Evolutionary conservation across 2,888 invertebrate genomes (phyloP).

Genomic region (Brachypalpus laphriformis): DNA sequence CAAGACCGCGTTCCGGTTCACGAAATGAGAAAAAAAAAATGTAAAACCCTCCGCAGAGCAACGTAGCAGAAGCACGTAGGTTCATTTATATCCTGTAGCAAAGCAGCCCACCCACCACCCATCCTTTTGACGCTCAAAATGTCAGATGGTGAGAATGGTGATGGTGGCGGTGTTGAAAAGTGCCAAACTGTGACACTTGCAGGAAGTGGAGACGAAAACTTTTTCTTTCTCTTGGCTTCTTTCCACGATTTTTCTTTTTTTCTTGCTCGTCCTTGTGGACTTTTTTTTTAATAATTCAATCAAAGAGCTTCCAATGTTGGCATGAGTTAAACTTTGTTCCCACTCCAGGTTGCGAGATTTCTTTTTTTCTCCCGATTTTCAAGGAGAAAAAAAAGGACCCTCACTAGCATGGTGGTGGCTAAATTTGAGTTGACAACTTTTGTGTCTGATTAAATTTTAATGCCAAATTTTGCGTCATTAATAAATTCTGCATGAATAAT

Average conservation of each 20-base stretch:
- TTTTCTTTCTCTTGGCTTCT: constrained; percentile 74
- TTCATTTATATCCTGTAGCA: constrained; percentile 55
- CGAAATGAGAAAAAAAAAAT: constrained; percentile 33
- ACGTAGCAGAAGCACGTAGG: constrained; percentile 14
- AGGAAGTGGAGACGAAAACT: constrained; percentile 75
- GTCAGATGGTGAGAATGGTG: constrained; percentile 65
- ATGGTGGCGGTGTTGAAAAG: constrained; percentile 73
- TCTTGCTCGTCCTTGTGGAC: constrained; percentile 69
- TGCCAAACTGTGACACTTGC: constrained; percentile 75
- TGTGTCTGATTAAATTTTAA: constrained; percentile 82
- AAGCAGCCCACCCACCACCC: constrained; percentile 35
- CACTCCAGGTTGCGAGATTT: constrained; percentile 17
- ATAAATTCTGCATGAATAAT: constrained; percentile 77
- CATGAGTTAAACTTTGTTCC: constrained; percentile 67
- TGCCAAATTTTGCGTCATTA: constrained; percentile 76
- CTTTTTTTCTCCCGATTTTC: constrained; percentile 15
- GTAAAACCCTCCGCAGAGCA: neutral
- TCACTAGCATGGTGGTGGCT: constrained; percentile 27
- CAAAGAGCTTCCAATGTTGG: constrained; percentile 75
- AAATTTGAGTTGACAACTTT: constrained; percentile 77
- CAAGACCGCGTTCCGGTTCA: constrained; percentile 62
- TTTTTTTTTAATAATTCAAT: constrained; percentile 78
- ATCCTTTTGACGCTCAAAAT: constrained; percentile 43
- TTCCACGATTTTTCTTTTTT: constrained; percentile 52
- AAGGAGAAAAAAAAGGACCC: constrained; percentile 22